Evolutionary conservation across 2,113 vertebrate species (phyloP), one percentile per base, ranked within the genome.

Genomic region (Oryctolagus cuniculus): DNA sequence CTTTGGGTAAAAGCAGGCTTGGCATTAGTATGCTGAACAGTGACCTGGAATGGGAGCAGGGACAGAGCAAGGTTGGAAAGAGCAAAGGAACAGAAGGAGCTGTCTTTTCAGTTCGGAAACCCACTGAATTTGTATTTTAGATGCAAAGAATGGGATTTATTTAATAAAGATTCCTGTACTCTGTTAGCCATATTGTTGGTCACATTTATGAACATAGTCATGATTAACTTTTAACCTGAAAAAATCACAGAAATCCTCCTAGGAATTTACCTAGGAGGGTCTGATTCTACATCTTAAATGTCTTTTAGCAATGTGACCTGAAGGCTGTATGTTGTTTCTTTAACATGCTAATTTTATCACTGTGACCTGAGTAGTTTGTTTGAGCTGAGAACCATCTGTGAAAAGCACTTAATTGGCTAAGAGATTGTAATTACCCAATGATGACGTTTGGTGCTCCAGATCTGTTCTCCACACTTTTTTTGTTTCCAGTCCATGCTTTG

Each of bases 1-100:
- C 96, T 97, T 96, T 93, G 93, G 90, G 83, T 95, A 84, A 95
- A 97, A 96, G 92, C 93, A 84, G 67, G 67, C 88, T 97, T 96
- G 85, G 86, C 90, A 96, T 97, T 97, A 95, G 72, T 93, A 96
- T 97, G 95, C 92, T 61, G 29, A 92, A 88, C 55, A 88, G 90
- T 93, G 93, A 89, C 95, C 96, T 95, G 89, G 91, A 80, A 49
- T 82, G 66, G 82, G 79, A 91, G 55, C 83, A 69, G 95, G 93
- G 79, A 95, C 86, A 63, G 69, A 83, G 83, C 88, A 95, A 96
- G 96, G 91, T 95, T 95, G 89, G 74, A 89, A 96, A 81, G 90
- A 85, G 72, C 95, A 85, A 58, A 92, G 51, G 69, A 85, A 63
- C 67, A 87, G 78, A 90, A 36, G 70, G 69, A 94, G 55, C 73